Conservation (phyloP, 2,113 vertebrate species). For the Sebastes schlegelii region DNA sequence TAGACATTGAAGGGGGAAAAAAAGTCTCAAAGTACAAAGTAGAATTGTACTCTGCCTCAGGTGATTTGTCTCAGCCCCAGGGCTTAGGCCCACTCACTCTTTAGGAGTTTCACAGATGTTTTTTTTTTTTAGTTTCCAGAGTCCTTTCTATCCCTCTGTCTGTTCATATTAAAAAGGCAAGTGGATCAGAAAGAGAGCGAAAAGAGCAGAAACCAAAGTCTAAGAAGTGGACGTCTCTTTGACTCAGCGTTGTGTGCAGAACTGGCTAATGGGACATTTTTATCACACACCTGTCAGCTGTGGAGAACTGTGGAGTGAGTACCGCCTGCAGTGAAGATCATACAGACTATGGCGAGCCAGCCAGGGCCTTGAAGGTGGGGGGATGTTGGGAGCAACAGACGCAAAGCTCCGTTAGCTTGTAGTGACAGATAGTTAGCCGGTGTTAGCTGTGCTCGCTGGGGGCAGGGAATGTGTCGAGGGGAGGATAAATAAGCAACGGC, state of each 20-base stretch:
- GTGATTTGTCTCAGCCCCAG: slow-evolving; percentile 71
- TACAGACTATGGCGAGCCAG: slow-evolving; percentile 41
- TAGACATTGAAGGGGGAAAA: slow-evolving; percentile 62
- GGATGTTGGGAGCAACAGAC: neutral
- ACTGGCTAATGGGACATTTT: slow-evolving; percentile 33
- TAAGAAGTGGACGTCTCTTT: slow-evolving; percentile 31
- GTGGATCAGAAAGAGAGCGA: slow-evolving; percentile 17
- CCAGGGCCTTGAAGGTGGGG: neutral
- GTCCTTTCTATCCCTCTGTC: slow-evolving; percentile 46
- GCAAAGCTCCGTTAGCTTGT: slow-evolving; percentile 39
- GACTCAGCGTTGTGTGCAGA: slow-evolving; percentile 16
- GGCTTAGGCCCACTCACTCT: slow-evolving; percentile 66
- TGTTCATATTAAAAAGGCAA: slow-evolving; percentile 49
- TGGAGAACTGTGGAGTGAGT: slow-evolving; percentile 45
- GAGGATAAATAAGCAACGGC: slow-evolving; percentile 48
- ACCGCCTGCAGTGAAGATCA: slow-evolving; percentile 63
- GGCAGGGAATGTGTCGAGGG: slow-evolving; percentile 33
- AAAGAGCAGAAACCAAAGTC: slow-evolving; percentile 36
- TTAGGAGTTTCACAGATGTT: slow-evolving; percentile 39
- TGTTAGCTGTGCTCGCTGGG: slow-evolving; percentile 34
- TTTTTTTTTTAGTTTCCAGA: slow-evolving; percentile 38
- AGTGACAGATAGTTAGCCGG: slow-evolving; percentile 52
- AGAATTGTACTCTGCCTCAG: slow-evolving; percentile 71
- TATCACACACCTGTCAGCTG: slow-evolving; percentile 67
- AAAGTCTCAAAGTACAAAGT: slow-evolving; percentile 74